A percentile compares a stretch with the other conserved stretches of the same genome.
Evolutionary conservation across 1,140 invertebrate species (phyloP).

Genomic region (Micrasema minimum): DNA sequence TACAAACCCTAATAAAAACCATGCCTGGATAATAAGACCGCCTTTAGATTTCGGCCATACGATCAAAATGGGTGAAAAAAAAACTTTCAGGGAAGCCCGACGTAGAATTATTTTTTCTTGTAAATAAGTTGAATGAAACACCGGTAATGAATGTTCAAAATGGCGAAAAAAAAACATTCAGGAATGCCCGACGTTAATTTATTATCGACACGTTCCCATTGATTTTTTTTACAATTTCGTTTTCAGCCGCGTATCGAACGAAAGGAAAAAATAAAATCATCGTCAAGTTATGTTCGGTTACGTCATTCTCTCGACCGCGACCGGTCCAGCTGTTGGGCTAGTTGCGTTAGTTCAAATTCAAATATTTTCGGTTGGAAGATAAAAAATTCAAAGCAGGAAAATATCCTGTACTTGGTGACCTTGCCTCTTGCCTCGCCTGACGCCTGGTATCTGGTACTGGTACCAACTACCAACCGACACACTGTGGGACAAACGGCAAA

Average conservation of each 20-base stretch:
- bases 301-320: slow-evolving; percentile 40
- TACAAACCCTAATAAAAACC: too few relatives aligned
- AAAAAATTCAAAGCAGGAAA: slow-evolving; percentile 49
- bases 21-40: too few relatives aligned
- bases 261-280: slow-evolving; percentile 13
- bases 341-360: slow-evolving; percentile 10
- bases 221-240: slow-evolving; percentile 41
- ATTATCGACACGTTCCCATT: slow-evolving; percentile 50
- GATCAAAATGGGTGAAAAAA: too few relatives aligned
- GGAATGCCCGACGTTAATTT: slow-evolving; percentile 51
- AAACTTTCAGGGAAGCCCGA: too few relatives aligned
- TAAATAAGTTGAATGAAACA: slow-evolving; percentile 51
- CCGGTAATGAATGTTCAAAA: slow-evolving; percentile 8
- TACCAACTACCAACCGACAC: too few relatives aligned
- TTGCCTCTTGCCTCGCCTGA: too few relatives aligned
- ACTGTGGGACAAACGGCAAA: too few relatives aligned
- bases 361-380: slow-evolving; percentile 36
- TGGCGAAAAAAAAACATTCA: slow-evolving; percentile 7
- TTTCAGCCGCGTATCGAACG: slow-evolving; percentile 7
- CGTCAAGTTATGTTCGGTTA: slow-evolving; percentile 8
- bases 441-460: too few relatives aligned
- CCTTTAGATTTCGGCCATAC: too few relatives aligned
- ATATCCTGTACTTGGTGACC: slow-evolving; percentile 20
- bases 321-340: slow-evolving; percentile 46
- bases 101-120: too few relatives aligned